Conservation (phyloP, 2,888 invertebrate genomes). For the Drosophila robusta region DNA sequence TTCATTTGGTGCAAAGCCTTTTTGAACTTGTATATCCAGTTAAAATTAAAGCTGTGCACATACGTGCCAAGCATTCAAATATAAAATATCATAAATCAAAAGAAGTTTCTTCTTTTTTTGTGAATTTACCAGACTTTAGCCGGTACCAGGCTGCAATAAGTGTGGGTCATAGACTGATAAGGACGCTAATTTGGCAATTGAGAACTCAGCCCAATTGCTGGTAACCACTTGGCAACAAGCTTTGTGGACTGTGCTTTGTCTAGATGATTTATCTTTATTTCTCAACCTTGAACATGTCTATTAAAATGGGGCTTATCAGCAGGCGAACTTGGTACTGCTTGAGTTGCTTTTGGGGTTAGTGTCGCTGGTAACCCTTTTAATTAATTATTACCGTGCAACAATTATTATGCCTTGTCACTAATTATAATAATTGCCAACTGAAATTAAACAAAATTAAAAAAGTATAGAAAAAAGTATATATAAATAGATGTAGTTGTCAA, state of each 20-base stretch:
- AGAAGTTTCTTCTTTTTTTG: neutral
- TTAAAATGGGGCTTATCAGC: slow-evolving; percentile 50
- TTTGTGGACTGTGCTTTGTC: neutral
- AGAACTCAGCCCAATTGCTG: neutral
- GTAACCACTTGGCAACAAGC: neutral
- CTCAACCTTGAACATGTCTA: slow-evolving; percentile 38
- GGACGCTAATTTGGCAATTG: slow-evolving; percentile 1
- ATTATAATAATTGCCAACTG: slow-evolving; percentile 61
- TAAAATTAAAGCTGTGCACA: neutral
- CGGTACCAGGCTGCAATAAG: slow-evolving; percentile 12
- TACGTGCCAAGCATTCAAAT: slow-evolving; percentile 11
- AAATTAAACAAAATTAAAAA: slow-evolving; percentile 13
- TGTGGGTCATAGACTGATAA: slow-evolving; percentile 5
- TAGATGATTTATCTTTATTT: slow-evolving; percentile 20
- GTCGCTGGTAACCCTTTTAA: slow-evolving; percentile 34
- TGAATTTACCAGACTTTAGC: neutral
- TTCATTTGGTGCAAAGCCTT: slow-evolving; percentile 7
- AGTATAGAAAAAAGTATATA: slow-evolving; percentile 2
- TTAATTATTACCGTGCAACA: slow-evolving; percentile 52
- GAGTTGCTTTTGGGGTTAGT: slow-evolving; percentile 57
- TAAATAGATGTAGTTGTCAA: slow-evolving; percentile 37
- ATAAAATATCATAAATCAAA: slow-evolving; percentile 25
- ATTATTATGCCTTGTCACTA: slow-evolving; percentile 55
- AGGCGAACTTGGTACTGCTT: slow-evolving; percentile 41
- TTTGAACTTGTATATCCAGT: slow-evolving; percentile 15